phyloP scores from a whole-genome alignment of 1,140 invertebrate genomes.

The Lepidurus packardi region DNA sequence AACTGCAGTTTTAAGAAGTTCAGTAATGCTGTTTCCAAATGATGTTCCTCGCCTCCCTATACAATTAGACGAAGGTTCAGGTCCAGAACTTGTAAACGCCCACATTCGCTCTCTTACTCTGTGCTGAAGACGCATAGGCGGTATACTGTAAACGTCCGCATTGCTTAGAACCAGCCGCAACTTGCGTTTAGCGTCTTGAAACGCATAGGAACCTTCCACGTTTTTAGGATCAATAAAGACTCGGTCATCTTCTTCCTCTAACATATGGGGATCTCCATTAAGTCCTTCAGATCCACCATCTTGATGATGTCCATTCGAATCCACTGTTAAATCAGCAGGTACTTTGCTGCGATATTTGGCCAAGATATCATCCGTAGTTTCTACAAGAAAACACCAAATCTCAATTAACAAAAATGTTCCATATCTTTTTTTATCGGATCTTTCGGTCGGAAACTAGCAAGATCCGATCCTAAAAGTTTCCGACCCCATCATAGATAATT shows the following conservation, averaged over 20 bases:
- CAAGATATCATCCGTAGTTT: conserved; percentile 85
- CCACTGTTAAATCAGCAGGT: conserved; percentile 46
- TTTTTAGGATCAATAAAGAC: conserved; percentile 58
- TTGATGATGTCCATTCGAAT: conserved; percentile 36
- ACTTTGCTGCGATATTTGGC: conserved; percentile 86
- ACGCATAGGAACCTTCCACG: conserved; percentile 58
- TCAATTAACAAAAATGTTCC: no score
- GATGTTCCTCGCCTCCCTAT: conserved; percentile 29
- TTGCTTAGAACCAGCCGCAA: conserved; percentile 83
- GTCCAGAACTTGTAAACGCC: background rate
- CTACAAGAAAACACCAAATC: conserved; percentile 46
- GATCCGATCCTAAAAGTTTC: no score
- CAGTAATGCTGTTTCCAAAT: conserved; percentile 58
- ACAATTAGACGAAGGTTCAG: background rate
- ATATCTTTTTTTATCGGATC: no score
- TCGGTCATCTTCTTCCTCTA: conserved; percentile 50
- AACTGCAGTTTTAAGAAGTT: conserved; percentile 70
- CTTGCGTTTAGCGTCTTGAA: conserved; percentile 85
- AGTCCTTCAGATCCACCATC: conserved; percentile 36
- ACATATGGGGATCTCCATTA: conserved; percentile 51
- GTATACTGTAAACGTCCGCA: conserved; percentile 54
- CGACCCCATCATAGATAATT: no score
- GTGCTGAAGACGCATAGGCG: background rate
- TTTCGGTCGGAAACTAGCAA: no score
- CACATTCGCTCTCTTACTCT: background rate